Percentiles rank a stretch among this genome's conserved stretches.
phyloP scores from a whole-genome alignment of 1,140 invertebrate species.

The Nautilus pompilius region DNA sequence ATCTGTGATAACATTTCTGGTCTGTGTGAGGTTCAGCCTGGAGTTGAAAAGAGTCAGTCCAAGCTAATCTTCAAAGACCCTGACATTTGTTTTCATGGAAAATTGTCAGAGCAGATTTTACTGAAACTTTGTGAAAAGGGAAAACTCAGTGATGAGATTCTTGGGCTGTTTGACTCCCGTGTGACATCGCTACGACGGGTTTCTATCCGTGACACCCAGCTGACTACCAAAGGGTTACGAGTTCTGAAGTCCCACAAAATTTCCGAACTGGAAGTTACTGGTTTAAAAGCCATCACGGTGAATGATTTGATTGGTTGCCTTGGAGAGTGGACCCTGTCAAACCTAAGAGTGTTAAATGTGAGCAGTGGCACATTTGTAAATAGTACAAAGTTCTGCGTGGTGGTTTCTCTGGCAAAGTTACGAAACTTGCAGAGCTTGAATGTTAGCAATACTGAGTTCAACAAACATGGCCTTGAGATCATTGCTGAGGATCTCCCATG shows the following conservation, averaged over 20 bases:
- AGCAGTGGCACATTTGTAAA: conserved; percentile 66
- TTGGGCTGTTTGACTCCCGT: conserved; percentile 67
- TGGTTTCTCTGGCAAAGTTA: conserved; percentile 56
- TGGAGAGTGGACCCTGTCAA: conserved; percentile 70
- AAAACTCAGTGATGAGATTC: conserved; percentile 64
- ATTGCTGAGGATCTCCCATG: conserved; percentile 68
- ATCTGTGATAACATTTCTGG: conserved; percentile 68
- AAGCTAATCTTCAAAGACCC: conserved; percentile 64
- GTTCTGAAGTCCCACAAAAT: conserved; percentile 67
- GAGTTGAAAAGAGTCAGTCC: conserved; percentile 22
- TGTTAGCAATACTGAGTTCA: conserved; percentile 71
- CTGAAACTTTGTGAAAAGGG: conserved; percentile 65
- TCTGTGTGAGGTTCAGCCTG: conserved; percentile 58
- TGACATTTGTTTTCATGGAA: conserved; percentile 67
- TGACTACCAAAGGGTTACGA: conserved; percentile 66
- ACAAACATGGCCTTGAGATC: conserved; percentile 67
- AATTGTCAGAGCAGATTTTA: conserved; percentile 68
- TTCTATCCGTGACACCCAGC: conserved; percentile 52
- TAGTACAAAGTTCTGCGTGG: conserved; percentile 54
- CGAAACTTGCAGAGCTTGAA: conserved; percentile 66
- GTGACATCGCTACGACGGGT: conserved; percentile 64
- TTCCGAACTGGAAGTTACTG: conserved; percentile 63
- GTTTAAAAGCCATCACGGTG: conserved; percentile 62
- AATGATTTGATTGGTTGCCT: conserved; percentile 70
- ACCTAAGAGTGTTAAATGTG: conserved; percentile 67